Base-by-base conservation (phyloP, 2,797 vertebrate species). In the Pelochelys cantorii region DNA sequence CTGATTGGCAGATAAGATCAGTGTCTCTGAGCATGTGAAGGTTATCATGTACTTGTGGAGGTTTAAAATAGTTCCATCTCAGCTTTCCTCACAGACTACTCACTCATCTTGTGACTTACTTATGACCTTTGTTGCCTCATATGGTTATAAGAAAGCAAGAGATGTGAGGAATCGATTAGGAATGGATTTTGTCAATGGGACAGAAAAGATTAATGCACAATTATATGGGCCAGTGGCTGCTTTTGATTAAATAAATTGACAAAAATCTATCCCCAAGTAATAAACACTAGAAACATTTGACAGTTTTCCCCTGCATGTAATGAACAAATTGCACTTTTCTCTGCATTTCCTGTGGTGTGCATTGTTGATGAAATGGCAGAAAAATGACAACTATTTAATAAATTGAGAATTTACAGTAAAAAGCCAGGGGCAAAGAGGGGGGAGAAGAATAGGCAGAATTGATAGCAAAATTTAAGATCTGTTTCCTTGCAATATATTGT, bases 371-470 rank as follows among this genome's bases (percentile, higher is more conserved):
- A 91, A 97, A 97, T 53, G 31, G 88, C 95, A 95, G 84, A 90
- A 86, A 95, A 94, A 92, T 86, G 81, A 93, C 92, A 93, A 84
- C 37, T 96, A 88, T 93, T 97, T 97, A 96, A 97, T 94, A 97
- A 95, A 96, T 90, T 94, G 42, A 92, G 95, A 97, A 95, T 79
- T 96, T 96, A 55, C 42, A 80, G 27, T 92, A 37, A 83, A 95
- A 96, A 95, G 23, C 86, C 81, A 92, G 37, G 34, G 95, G 5
- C 54, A 84, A 95, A 89, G 71, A 96, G 84, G 94, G 82, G 88
- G 84, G 87, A 93, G 93, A 27, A 4, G 2, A 5, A 48, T 62
- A n/a, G 62, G 74, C 83, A 90, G 31, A 95, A 93, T 53, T 92
- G 91, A 86, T 81, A 62, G 11, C n/a, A 86, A 8, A 37, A 91